phyloP scores from a whole-genome alignment of 37 sponge, comb jelly and placozoan genomes.

The Diacarnus erythraeanus region DNA sequence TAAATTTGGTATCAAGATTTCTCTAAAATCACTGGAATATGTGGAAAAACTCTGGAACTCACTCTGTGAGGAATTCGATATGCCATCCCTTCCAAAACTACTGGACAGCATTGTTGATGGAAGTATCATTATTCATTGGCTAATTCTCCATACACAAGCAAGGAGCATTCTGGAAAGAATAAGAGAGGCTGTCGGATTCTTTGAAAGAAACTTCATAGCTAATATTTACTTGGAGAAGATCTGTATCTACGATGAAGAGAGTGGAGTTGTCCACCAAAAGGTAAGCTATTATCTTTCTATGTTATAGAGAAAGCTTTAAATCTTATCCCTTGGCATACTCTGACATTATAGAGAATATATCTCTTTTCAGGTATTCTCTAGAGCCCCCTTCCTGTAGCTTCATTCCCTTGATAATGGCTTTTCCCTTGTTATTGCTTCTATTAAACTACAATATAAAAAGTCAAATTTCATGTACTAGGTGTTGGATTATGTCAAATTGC shows the following conservation, averaged over 20 bases:
- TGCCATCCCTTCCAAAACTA: neutral
- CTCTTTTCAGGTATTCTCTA: too few relatives aligned
- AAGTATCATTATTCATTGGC: neutral
- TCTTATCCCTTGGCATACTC: too few relatives aligned
- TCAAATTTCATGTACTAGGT: neutral
- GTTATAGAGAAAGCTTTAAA: too few relatives aligned
- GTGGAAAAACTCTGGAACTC: slow-evolving; percentile 12
- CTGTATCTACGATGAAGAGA: neutral
- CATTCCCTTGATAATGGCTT: too few relatives aligned
- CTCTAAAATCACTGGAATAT: neutral
- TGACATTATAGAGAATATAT: too few relatives aligned
- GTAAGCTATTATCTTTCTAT: neutral
- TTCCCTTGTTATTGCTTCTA: neutral
- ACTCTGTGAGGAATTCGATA: neutral
- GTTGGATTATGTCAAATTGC: neutral
- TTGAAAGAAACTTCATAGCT: neutral
- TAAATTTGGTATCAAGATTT: neutral
- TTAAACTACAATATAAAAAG: neutral
- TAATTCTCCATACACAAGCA: neutral
- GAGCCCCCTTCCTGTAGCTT: too few relatives aligned
- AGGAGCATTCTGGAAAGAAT: neutral
- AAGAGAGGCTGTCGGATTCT: neutral
- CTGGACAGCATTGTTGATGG: slow-evolving; percentile 8
- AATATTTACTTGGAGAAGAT: neutral
- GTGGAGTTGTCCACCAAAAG: neutral